These are phyloP conservation scores for Paralichthys olivaceus DNA, from an alignment of 2,113 vertebrate species.

Conservation along the genomic window DNA sequence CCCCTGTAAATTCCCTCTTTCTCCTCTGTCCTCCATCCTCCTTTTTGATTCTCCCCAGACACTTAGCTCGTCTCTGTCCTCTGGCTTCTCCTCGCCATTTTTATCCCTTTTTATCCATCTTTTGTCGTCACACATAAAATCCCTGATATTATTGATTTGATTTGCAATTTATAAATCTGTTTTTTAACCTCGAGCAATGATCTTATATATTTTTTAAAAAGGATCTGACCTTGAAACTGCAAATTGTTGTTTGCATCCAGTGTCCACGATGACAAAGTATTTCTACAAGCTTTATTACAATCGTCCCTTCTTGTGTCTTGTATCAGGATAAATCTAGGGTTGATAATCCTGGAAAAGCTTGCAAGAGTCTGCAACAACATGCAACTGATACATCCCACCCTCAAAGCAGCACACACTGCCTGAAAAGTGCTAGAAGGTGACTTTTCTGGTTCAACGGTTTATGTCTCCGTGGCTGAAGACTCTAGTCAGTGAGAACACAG, in stretches of 20 bases:
- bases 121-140: background rate
- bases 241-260: background rate
- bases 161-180: background rate
- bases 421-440: too few species aligned
- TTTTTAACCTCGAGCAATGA: background rate
- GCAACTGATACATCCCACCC: too few species aligned
- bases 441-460: too few species aligned
- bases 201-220: background rate
- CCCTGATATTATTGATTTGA: background rate
- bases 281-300: background rate
- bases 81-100: slow-evolving; percentile 12
- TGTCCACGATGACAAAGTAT: background rate
- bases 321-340: background rate
- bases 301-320: background rate
- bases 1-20: slow-evolving; percentile 29
- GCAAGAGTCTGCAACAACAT: too few species aligned
- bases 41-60: slow-evolving; percentile 17
- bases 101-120: background rate
- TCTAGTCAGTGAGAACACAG: too few species aligned
- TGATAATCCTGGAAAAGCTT: too few species aligned
- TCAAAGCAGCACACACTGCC: too few species aligned
- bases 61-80: slow-evolving; percentile 17
- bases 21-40: slow-evolving; percentile 45
- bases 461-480: too few species aligned
- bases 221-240: background rate